These are phyloP conservation scores for Eugnorisma glareosa DNA, from an alignment of 2,888 invertebrate species.

Conservation along the genomic window DNA sequence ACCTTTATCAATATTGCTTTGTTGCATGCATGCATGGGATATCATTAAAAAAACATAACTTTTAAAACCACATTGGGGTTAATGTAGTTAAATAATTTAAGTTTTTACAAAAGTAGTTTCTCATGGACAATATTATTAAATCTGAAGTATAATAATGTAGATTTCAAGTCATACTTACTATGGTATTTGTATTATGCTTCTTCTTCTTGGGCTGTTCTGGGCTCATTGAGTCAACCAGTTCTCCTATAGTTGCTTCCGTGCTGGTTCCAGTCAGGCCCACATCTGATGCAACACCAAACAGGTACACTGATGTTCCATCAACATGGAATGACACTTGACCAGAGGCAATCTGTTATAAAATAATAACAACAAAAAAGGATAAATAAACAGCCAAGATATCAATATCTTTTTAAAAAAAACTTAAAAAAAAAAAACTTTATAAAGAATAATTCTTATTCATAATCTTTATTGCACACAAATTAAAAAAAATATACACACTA, in stretches of 20 bases:
- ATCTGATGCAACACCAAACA: slow-evolving; percentile 92
- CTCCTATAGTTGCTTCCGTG: slow-evolving; percentile 89
- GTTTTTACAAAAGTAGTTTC: neutral
- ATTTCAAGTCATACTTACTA: slow-evolving; percentile 75
- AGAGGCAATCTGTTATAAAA: slow-evolving; percentile 90
- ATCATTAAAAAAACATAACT: neutral
- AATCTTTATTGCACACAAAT: no score
- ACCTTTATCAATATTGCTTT: slow-evolving; percentile 4
- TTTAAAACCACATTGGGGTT: neutral
- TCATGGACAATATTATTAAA: neutral
- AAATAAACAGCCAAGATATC: neutral
- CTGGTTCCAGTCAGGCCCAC: slow-evolving; percentile 89
- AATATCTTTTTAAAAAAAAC: neutral
- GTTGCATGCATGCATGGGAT: neutral
- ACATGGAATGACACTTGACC: slow-evolving; percentile 94
- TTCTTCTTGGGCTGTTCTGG: slow-evolving; percentile 88
- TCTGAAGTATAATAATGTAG: neutral
- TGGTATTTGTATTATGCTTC: slow-evolving; percentile 80
- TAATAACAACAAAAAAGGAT: neutral
- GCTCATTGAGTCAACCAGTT: slow-evolving; percentile 85
- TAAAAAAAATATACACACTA: no score
- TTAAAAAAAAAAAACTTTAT: neutral
- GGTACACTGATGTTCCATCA: slow-evolving; percentile 91
- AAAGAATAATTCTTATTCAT: neutral
- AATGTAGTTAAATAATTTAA: neutral